A percentile compares a stretch with the other conserved stretches of the same genome.
Conservation (phyloP, 2,797 vertebrate species). For the Artibeus lituratus region DNA sequence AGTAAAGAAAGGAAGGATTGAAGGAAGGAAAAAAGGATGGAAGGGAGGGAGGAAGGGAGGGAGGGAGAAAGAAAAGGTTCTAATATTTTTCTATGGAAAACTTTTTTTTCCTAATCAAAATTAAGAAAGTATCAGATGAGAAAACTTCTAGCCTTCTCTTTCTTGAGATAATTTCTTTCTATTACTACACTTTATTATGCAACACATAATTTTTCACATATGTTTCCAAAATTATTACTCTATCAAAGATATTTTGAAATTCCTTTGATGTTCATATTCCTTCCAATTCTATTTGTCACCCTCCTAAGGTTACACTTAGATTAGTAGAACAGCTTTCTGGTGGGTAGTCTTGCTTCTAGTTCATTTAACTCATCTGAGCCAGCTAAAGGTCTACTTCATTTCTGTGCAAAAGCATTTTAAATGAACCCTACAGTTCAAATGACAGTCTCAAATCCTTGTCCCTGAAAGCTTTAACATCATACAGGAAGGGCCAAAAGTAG, state of each 20-base stretch:
- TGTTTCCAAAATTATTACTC: slow-evolving; percentile 1
- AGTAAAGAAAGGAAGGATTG: background rate
- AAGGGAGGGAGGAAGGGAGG: background rate
- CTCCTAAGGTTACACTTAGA: background rate
- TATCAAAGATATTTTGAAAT: slow-evolving; percentile 40
- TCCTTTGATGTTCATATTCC: slow-evolving; percentile 22
- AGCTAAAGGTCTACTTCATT: background rate
- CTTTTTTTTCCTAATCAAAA: slow-evolving; percentile 19
- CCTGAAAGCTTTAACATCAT: background rate
- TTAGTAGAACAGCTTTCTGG: background rate
- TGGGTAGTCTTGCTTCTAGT: background rate
- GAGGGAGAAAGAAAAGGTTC: background rate
- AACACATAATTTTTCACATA: background rate
- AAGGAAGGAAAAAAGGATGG: background rate
- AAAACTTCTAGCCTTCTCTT: background rate
- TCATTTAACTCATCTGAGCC: background rate
- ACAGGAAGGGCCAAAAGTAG: background rate
- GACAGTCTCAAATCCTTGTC: background rate
- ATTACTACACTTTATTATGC: slow-evolving; percentile 8
- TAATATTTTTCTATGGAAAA: slow-evolving; percentile 19
- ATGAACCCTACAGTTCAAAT: background rate
- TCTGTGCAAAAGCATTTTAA: background rate
- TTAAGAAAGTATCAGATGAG: background rate
- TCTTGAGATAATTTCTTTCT: slow-evolving; percentile 9
- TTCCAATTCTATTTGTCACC: background rate